A percentile compares a stretch with the other conserved stretches of the same genome.
Conservation (phyloP, 92 coral and sea anemone genomes). For the Umimayanthus chanpuru region DNA sequence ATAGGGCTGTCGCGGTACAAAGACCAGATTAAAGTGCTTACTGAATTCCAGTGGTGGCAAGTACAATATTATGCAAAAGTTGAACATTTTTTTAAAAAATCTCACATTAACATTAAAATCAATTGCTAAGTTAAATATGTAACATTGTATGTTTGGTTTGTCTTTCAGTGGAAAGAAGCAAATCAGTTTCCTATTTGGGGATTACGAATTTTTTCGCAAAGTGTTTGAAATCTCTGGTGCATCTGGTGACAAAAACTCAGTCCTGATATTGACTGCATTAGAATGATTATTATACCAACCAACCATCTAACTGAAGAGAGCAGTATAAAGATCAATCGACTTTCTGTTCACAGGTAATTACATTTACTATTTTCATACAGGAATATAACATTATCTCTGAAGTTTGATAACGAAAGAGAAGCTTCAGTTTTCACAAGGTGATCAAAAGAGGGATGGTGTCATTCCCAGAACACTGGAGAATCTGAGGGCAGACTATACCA, state of each 20-base stretch:
- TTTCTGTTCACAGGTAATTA: neutral
- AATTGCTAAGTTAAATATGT: neutral
- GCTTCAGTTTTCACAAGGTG: slow-evolving; percentile 15
- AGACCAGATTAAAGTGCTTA: slow-evolving; percentile 8
- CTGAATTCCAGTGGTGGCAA: slow-evolving; percentile 41
- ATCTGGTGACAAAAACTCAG: neutral
- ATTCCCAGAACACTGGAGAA: slow-evolving; percentile 5
- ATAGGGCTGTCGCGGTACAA: neutral
- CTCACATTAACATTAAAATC: too few relatives aligned
- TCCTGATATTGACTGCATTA: neutral
- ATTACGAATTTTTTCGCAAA: slow-evolving; percentile 12
- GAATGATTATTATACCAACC: neutral
- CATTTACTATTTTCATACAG: neutral
- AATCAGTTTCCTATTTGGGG: too few relatives aligned
- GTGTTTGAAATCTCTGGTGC: slow-evolving; percentile 23
- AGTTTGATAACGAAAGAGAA: slow-evolving; percentile 10
- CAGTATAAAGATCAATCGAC: neutral
- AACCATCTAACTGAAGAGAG: neutral
- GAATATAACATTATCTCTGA: slow-evolving; percentile 13
- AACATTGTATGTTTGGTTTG: neutral
- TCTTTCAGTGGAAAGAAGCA: too few relatives aligned
- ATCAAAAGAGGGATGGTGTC: neutral
- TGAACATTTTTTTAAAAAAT: too few relatives aligned
- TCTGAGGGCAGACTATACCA: neutral
- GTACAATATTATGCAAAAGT: neutral